Evolutionary conservation across 2,113 vertebrate species (phyloP).

Genomic region (Xyliphius kryptos): DNA sequence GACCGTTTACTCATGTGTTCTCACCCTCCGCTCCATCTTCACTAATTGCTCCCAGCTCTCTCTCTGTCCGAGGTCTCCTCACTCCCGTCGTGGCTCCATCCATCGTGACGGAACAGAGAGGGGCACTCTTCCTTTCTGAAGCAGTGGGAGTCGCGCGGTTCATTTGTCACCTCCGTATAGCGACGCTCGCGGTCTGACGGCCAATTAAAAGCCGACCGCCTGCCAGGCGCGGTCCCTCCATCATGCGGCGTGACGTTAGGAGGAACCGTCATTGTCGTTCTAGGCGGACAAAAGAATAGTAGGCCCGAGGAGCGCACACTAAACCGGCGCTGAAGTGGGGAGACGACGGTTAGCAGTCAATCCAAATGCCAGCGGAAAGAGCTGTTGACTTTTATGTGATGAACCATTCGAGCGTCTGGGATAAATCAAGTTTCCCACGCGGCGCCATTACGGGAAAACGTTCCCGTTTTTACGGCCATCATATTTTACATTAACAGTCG

Average conservation of each 20-base stretch:
- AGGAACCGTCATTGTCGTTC: not conserved
- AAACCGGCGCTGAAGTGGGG: slow-evolving; percentile 20
- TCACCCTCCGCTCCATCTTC: slow-evolving; percentile 19
- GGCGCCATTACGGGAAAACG: not conserved
- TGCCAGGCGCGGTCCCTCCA: slow-evolving; percentile 9
- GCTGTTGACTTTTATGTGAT: slow-evolving; percentile 37
- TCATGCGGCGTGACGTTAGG: slow-evolving; percentile 1
- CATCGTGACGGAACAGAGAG: slow-evolving; percentile 13
- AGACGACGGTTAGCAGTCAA: slow-evolving; percentile 30
- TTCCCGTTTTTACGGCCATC: slow-evolving; percentile 27
- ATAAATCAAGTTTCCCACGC: slow-evolving; percentile 29
- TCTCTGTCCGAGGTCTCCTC: slow-evolving; percentile 27
- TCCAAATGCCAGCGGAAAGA: slow-evolving; percentile 45
- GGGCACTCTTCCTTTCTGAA: slow-evolving; percentile 7
- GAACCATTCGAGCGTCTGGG: slow-evolving; percentile 24
- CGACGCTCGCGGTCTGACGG: slow-evolving; percentile 12
- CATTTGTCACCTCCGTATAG: slow-evolving; percentile 21
- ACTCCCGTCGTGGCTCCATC: slow-evolving; percentile 16
- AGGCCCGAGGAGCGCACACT: too few species aligned
- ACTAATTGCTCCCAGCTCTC: slow-evolving; percentile 35
- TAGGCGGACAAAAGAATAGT: too few species aligned
- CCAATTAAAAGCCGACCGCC: slow-evolving; percentile 30
- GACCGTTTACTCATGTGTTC: too few species aligned
- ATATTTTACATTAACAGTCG: slow-evolving; percentile 41
- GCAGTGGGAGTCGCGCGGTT: slow-evolving; percentile 3